These are phyloP conservation scores for Lutjanus campechanus DNA, from an alignment of 2,797 vertebrate species.

Conservation along the genomic window DNA sequence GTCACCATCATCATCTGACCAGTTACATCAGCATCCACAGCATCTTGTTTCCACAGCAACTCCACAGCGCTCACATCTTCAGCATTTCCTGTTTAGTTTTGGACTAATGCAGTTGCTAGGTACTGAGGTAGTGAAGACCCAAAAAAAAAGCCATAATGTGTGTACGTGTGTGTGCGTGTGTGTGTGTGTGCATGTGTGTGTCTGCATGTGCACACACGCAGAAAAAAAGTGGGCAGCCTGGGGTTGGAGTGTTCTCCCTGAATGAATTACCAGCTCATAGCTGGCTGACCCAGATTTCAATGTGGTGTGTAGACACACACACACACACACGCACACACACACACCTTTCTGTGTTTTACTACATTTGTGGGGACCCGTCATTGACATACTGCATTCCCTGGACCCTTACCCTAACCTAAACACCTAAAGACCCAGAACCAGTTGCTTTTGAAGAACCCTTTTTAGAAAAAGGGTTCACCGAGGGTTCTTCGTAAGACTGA, in stretches of 20 bases:
- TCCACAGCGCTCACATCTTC: slow-evolving; percentile 34
- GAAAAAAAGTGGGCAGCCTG: slow-evolving; percentile 23
- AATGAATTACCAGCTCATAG: slow-evolving; percentile 43
- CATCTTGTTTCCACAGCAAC: slow-evolving; percentile 63
- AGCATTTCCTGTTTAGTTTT: slow-evolving; percentile 62
- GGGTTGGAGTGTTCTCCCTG: slow-evolving; percentile 43
- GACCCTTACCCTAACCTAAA: no score
- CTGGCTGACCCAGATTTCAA: slow-evolving; percentile 65
- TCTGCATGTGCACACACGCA: slow-evolving; percentile 3
- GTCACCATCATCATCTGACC: slow-evolving; percentile 12
- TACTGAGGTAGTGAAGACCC: slow-evolving; percentile 26
- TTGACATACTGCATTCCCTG: no score
- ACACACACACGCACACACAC: slow-evolving; percentile 17
- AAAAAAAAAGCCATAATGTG: not conserved
- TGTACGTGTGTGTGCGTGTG: slow-evolving; percentile 5
- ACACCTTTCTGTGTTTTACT: no score
- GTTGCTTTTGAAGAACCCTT: no score
- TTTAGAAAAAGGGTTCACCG: no score
- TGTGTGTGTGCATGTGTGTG: not conserved
- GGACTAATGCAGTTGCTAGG: slow-evolving; percentile 55
- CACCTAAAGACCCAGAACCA: no score
- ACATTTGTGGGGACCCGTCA: no score
- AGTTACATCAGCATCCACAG: slow-evolving; percentile 43
- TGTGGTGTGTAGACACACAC: slow-evolving; percentile 8
- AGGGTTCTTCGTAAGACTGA: no score